Conservation (phyloP, 2,888 invertebrate genomes). For the Schizotus pectinicornis region DNA sequence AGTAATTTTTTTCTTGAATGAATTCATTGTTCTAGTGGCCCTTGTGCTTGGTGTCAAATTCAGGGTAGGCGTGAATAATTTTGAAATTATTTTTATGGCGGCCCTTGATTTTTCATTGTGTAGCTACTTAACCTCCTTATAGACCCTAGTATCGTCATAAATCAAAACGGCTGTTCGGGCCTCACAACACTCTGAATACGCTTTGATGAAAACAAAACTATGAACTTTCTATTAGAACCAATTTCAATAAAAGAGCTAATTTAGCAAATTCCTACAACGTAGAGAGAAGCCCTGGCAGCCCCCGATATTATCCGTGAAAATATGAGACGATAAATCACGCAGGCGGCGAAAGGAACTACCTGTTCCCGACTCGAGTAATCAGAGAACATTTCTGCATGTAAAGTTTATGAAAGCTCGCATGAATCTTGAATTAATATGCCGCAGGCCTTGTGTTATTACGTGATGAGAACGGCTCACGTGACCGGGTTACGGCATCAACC, state of each 20-base stretch:
- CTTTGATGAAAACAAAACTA: not conserved
- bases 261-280: slow-evolving; percentile 29
- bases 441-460: slow-evolving; percentile 46
- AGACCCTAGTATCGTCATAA: too few species aligned
- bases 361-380: slow-evolving; percentile 36
- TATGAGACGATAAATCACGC: slow-evolving; percentile 36
- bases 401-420: slow-evolving; percentile 42
- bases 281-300: slow-evolving; percentile 17
- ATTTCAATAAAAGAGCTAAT: slow-evolving; percentile 29
- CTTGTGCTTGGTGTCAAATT: too few species aligned
- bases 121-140: too few species aligned
- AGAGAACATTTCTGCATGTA: slow-evolving; percentile 37
- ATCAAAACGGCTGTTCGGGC: too few species aligned
- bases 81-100: too few species aligned
- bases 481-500: slow-evolving; percentile 41
- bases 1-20: too few species aligned
- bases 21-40: too few species aligned
- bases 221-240: slow-evolving; percentile 18
- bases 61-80: too few species aligned
- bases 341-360: slow-evolving; percentile 33
- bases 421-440: slow-evolving; percentile 49
- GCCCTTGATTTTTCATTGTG: too few species aligned
- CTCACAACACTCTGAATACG: too few species aligned
- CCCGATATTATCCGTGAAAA: slow-evolving; percentile 30
- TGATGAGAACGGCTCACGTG: slow-evolving; percentile 48